Conservation (phyloP, 2,888 invertebrate genomes). For the Teleiodes luculella region DNA sequence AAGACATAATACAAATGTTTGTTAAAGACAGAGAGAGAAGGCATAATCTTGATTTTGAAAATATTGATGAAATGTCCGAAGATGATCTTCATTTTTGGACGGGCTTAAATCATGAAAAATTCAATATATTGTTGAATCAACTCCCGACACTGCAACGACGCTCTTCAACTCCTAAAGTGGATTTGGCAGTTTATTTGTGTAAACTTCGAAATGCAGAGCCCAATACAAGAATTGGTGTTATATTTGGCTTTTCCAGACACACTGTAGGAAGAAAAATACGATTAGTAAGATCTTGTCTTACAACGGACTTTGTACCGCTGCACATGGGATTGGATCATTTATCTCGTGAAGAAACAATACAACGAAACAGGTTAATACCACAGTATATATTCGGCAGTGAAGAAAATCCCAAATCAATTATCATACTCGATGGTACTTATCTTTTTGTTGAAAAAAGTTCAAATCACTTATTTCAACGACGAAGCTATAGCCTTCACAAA, state of each 20-base stretch:
- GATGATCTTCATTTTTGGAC: constrained; percentile 5
- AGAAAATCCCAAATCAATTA: not conserved
- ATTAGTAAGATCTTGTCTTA: not conserved
- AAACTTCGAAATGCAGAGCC: too few species aligned
- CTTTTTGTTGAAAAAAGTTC: constrained; percentile 22
- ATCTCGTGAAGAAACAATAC: not conserved
- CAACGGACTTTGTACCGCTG: not conserved
- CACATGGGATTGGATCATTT: not conserved
- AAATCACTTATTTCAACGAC: constrained; percentile 22
- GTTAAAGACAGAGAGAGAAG: not conserved
- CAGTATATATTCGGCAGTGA: not conserved
- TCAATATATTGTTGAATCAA: not conserved
- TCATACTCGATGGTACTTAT: constrained; percentile 24
- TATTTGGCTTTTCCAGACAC: too few species aligned
- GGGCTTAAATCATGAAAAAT: not conserved
- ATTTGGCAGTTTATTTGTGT: too few species aligned
- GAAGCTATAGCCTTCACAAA: constrained; percentile 23
- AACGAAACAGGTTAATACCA: not conserved
- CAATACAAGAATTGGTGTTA: too few species aligned
- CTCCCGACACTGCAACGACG: not conserved
- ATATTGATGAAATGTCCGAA: not conserved
- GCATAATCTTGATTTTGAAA: not conserved
- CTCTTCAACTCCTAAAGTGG: too few species aligned
- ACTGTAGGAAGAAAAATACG: not conserved
- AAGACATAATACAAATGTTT: not conserved